Conservation (phyloP, 2,888 invertebrate genomes). For the Idaea dimidiata region DNA sequence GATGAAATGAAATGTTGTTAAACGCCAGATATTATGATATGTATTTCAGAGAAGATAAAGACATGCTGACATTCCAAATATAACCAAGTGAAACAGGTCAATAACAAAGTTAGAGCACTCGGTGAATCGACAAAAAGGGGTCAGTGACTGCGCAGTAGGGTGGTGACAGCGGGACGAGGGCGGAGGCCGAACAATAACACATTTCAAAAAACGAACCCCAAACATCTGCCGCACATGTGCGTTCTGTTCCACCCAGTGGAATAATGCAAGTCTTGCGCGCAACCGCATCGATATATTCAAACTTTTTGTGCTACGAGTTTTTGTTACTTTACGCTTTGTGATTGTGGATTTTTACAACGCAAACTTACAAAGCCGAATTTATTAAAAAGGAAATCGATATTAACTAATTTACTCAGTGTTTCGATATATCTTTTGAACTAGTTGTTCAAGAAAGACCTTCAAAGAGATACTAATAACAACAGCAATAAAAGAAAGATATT, state of each 20-base stretch:
- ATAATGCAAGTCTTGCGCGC: constrained; percentile 73
- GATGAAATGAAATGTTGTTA: background rate
- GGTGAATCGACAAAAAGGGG: constrained; percentile 63
- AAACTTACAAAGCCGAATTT: constrained; percentile 67
- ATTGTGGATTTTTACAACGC: constrained; percentile 53
- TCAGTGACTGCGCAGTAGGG: constrained; percentile 72
- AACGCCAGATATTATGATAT: constrained; percentile 2
- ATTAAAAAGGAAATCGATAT: constrained; percentile 69
- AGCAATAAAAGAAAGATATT: constrained; percentile 27
- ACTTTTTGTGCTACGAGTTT: constrained; percentile 70
- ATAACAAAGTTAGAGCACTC: constrained; percentile 55
- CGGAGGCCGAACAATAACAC: constrained; percentile 62
- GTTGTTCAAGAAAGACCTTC: constrained; percentile 43
- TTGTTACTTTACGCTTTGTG: constrained; percentile 75
- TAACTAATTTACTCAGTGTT: constrained; percentile 32
- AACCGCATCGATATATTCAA: constrained; percentile 60
- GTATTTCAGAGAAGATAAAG: background rate
- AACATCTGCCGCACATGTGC: constrained; percentile 79
- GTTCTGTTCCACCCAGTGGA: constrained; percentile 62
- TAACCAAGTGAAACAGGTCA: constrained; percentile 57
- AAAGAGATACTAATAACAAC: constrained; percentile 14
- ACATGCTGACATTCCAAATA: constrained; percentile 6
- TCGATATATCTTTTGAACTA: background rate
- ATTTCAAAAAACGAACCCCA: constrained; percentile 72
- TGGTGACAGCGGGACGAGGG: constrained; percentile 47